Evolutionary conservation across 2,888 invertebrate species (phyloP).

Genomic region (Zaprionus lineosus): DNA sequence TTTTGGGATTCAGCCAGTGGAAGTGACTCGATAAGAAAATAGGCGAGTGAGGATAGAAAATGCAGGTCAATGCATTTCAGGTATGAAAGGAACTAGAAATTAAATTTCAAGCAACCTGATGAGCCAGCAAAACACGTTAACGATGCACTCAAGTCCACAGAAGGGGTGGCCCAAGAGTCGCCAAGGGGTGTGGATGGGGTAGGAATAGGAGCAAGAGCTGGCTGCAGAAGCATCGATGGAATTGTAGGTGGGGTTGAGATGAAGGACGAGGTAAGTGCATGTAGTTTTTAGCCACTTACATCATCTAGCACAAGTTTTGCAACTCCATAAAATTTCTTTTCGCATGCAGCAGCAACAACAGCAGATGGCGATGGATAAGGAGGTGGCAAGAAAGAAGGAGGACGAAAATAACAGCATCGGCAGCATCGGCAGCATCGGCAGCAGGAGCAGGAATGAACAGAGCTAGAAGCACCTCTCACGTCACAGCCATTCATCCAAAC

Average conservation of each 20-base stretch:
- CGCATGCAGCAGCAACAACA: constrained; percentile 18
- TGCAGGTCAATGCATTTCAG: constrained; percentile 57
- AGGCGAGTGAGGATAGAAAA: constrained; percentile 16
- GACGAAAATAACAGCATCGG: too few species aligned
- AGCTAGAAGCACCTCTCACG: constrained; percentile 18
- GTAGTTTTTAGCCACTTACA: constrained; percentile 65
- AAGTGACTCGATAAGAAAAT: constrained; percentile 23
- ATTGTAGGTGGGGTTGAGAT: too few species aligned
- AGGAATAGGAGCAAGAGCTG: background rate
- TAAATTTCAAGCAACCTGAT: constrained; percentile 32
- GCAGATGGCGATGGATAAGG: too few species aligned
- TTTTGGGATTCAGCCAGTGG: constrained; percentile 11
- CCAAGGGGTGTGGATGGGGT: background rate
- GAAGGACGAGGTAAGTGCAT: constrained; percentile 25
- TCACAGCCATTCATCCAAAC: constrained; percentile 42
- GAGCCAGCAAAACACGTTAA: constrained; percentile 47
- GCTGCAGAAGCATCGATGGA: too few species aligned
- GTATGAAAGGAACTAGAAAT: constrained; percentile 19
- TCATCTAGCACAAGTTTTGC: constrained; percentile 69
- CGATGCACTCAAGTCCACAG: constrained; percentile 45
- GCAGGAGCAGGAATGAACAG: too few species aligned
- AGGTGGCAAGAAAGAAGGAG: too few species aligned
- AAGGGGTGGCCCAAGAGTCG: background rate
- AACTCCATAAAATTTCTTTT: constrained; percentile 59
- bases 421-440: too few species aligned